Conservation (phyloP, 2,113 vertebrate genomes). For the Pteronura brasiliensis region DNA sequence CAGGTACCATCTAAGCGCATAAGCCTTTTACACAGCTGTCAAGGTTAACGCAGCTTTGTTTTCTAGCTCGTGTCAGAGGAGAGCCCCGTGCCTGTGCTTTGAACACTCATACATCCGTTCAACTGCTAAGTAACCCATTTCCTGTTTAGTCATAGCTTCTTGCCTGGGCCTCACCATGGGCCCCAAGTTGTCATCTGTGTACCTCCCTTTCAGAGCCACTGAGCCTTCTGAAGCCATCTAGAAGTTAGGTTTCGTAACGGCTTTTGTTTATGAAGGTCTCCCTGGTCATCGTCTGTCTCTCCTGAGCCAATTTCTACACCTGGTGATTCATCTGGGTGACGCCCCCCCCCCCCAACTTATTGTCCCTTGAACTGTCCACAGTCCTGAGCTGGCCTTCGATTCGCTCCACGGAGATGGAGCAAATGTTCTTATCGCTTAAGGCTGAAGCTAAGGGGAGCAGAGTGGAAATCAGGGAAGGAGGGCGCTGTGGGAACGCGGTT, state of each 20-base stretch:
- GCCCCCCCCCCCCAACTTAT: neutral
- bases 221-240: neutral
- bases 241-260: neutral
- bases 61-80: neutral
- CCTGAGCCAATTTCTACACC: neutral
- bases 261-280: neutral
- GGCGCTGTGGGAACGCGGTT: neutral
- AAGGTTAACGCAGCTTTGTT: neutral
- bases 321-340: neutral
- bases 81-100: neutral
- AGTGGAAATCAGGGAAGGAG: neutral
- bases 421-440: neutral
- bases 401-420: neutral
- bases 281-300: neutral
- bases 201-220: neutral
- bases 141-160: constrained; percentile 71
- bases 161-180: neutral
- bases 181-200: neutral
- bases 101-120: constrained; percentile 26
- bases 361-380: neutral
- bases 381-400: neutral
- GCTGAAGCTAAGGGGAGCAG: neutral
- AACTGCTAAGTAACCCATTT: constrained; percentile 42
- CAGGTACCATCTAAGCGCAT: neutral
- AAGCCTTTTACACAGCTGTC: neutral